Base-by-base conservation (phyloP, 2,113 vertebrate genomes). In the Podilymbus podiceps region DNA sequence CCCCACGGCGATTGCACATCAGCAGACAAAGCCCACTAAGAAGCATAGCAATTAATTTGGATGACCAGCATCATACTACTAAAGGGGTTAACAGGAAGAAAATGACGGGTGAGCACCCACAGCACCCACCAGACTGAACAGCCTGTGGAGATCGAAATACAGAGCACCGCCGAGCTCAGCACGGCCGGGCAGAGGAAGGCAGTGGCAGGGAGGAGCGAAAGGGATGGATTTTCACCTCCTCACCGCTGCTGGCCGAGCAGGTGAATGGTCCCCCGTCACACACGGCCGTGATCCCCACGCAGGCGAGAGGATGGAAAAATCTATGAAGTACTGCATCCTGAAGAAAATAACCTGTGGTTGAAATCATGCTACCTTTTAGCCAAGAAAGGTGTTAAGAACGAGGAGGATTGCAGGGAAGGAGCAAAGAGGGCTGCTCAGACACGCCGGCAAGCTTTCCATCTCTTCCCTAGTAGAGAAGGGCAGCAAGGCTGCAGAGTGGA, bases 231-330 rank as follows among this genome's bases (percentile, higher is more conserved):
- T 85, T 23, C 46, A 31, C 7, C 17, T 35, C 14, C 1, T 0
- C 11, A 12, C 22, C 28, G 40, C 30, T 30, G 38, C 52, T 38
- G 30, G 30, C 38, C 58, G 47, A 44, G 31, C 5, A 35, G 21
- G 11, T n/a, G 44, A 83, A 46, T 13, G 53, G 74, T 35, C 8
- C 28, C 35, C 44, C 5, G 0, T 25, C 78, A 69, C 58, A 66
- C 38, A 33, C 0, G 2, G 66, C 40, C 78, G 33, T 0, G 0
- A 64, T 23, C 11, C 17, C 59, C 68, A 71, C 9, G 20, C 35
- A 63, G 17, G 46, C 0, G 0, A 75, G 58, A 74, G 13, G 30
- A 87, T 4, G 8, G 44, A 42, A 71, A 68, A 85, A 85, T 71
- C 35, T 11, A 2, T 14, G 30, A 2, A 12, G 30, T 59, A 8